Evolutionary conservation across 2,888 invertebrate genomes (phyloP).

Genomic region (Mystacides longicornis): DNA sequence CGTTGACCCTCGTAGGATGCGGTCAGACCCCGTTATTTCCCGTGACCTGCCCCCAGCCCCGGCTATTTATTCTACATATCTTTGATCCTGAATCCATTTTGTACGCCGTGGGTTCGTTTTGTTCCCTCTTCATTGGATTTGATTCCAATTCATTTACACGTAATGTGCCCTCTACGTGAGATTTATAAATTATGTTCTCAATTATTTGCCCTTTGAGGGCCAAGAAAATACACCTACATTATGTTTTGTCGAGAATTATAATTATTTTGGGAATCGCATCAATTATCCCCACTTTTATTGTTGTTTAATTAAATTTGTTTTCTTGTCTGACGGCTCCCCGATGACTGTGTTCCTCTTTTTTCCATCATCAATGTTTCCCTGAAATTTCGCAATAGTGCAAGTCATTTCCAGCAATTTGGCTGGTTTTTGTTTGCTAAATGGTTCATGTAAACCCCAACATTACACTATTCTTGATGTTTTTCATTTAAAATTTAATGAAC

Average conservation of each 20-base stretch:
- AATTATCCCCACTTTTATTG: constrained; percentile 1
- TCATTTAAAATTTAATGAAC: no score
- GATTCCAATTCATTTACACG: constrained; percentile 1
- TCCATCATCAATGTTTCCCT: no score
- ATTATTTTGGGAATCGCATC: not conserved
- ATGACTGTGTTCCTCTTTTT: not conserved
- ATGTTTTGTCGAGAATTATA: not conserved
- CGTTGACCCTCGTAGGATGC: not conserved
- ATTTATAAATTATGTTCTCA: constrained; percentile 1
- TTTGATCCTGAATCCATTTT: not conserved
- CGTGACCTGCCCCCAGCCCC: not conserved
- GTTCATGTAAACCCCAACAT: no score
- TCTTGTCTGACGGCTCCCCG: not conserved
- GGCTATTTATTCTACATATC: not conserved
- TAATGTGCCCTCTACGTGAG: not conserved
- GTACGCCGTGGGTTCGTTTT: not conserved
- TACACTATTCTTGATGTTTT: no score
- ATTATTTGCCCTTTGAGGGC: not conserved
- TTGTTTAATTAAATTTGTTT: not conserved
- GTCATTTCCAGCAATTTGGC: no score
- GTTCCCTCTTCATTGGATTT: not conserved
- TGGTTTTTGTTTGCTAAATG: no score
- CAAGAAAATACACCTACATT: not conserved
- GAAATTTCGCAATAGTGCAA: no score
- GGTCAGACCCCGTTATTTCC: not conserved